Evolutionary conservation across 2,113 vertebrate genomes (phyloP).

Genomic region (Sander lucioperca): DNA sequence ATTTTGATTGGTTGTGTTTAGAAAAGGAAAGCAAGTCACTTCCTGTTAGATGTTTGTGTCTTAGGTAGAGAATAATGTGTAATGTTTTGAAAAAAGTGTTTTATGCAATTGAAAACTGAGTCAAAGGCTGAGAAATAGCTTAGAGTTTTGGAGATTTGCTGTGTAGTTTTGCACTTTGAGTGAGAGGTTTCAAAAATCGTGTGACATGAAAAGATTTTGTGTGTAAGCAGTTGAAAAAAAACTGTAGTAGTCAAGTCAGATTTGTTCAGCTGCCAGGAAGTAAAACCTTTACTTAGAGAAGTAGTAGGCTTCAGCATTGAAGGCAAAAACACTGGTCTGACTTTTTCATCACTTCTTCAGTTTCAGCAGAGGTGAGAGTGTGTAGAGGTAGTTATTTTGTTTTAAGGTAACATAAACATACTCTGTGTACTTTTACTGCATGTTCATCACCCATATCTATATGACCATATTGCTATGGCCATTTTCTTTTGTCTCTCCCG

Average conservation of each 20-base stretch:
- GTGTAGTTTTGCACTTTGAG: too few relatives aligned
- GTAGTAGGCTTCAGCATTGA: background rate
- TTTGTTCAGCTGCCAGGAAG: background rate
- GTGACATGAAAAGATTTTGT: too few relatives aligned
- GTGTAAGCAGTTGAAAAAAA: too few relatives aligned
- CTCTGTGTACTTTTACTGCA: background rate
- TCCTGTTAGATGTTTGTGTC: too few relatives aligned
- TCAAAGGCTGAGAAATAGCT: too few relatives aligned
- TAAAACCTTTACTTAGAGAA: background rate
- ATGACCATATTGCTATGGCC: background rate
- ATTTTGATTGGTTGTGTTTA: too few relatives aligned
- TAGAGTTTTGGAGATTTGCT: too few relatives aligned
- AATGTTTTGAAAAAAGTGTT: too few relatives aligned
- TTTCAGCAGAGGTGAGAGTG: background rate
- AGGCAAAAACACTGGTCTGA: slow-evolving; percentile 3
- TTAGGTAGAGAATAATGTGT: too few relatives aligned
- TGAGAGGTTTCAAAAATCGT: too few relatives aligned
- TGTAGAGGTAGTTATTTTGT: background rate
- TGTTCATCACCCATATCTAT: background rate
- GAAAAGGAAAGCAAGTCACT: too few relatives aligned
- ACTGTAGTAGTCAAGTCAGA: background rate
- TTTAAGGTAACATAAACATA: background rate
- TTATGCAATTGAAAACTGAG: too few relatives aligned
- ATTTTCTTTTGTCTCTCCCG: background rate
- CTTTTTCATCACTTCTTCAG: background rate